Evolutionary conservation across 2,113 vertebrate genomes (phyloP), one percentile per base, ranked within the genome.

Genomic region (Ivindomyrus marchei): DNA sequence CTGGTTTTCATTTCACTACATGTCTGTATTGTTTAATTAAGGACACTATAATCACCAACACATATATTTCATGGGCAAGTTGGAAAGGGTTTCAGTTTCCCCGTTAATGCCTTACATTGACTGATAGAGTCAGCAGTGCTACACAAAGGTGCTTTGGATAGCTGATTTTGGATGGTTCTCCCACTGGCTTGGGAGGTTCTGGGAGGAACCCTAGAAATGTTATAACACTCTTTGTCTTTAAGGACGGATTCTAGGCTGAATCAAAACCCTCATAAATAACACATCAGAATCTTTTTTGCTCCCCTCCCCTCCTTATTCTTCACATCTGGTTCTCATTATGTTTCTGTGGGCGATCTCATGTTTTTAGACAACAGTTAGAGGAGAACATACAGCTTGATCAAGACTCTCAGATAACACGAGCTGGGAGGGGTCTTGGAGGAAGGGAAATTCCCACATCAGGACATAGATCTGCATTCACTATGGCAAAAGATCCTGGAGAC

Each of bases 371-470:
- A 85, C 42, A 85, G 83, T 47, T 47, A 47, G 83, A 85, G 83
- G 83, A 45, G 45, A 21, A 42, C 83, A 85, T 47, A 85, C 39
- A 85, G 83, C 45, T 85, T 85, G 83, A 85, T 85, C 42, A 85
- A 85, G 83, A 85, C 39, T 85, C 83, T 85, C 83, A 85, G 83
- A 85, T 85, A 85, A 85, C 83, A 85, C 11, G 11, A 47, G 19
- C 17, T 85, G 83, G 83, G 83, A 85, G 83, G 21, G 42, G 45
- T 47, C 45, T 47, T 10, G 80, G 4, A 85, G 42, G 39, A 85
- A 42, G 45, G 83, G 83, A 85, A 85, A 85, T 39, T 47, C 83
- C 83, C 83, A 85, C 83, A 46, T 47, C 45, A 85, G 83, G 45
- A 85, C 21, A 24, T 7, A n/a, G 83, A 45, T 85, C 45, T 85